These are phyloP conservation scores for Colius striatus DNA, from an alignment of 2,113 vertebrate species.

Conservation along the genomic window DNA sequence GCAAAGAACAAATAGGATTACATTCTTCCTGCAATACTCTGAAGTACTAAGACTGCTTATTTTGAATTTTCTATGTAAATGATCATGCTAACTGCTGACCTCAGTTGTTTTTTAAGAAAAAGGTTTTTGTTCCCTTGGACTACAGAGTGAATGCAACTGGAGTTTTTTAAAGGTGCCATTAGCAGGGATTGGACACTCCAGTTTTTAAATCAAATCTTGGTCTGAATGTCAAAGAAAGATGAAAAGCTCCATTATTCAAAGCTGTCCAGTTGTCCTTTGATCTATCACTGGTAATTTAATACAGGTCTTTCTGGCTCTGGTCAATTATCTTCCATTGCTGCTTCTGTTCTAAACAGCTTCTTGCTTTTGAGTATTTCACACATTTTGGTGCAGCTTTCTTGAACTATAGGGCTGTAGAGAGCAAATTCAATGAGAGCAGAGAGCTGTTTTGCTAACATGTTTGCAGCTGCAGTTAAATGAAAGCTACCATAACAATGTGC, in stretches of 20 bases:
- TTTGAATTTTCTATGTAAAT: neutral
- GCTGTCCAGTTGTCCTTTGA: slow-evolving; percentile 41
- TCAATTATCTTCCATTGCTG: slow-evolving; percentile 12
- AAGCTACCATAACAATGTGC: neutral
- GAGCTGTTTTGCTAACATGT: neutral
- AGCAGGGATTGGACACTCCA: neutral
- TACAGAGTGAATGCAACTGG: neutral
- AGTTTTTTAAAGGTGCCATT: slow-evolving; percentile 30
- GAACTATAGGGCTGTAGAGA: neutral
- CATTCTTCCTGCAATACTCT: neutral
- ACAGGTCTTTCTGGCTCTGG: neutral
- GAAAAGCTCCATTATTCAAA: slow-evolving; percentile 46
- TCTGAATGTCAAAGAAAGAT: slow-evolving; percentile 14
- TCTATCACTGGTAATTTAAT: slow-evolving; percentile 45
- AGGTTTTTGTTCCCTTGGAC: neutral
- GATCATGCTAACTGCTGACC: neutral
- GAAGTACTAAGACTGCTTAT: neutral
- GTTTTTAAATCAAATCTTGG: slow-evolving; percentile 45
- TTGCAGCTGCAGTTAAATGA: slow-evolving; percentile 35
- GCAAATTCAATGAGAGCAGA: neutral
- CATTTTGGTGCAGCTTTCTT: slow-evolving; percentile 3
- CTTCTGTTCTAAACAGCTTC: slow-evolving; percentile 24
- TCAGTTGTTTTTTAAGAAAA: neutral
- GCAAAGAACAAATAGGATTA: neutral
- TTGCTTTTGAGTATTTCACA: neutral